A percentile compares a stretch with the other conserved stretches of the same genome.
Conservation (phyloP, 1,140 invertebrate genomes). For the Chionoecetes opilio region DNA sequence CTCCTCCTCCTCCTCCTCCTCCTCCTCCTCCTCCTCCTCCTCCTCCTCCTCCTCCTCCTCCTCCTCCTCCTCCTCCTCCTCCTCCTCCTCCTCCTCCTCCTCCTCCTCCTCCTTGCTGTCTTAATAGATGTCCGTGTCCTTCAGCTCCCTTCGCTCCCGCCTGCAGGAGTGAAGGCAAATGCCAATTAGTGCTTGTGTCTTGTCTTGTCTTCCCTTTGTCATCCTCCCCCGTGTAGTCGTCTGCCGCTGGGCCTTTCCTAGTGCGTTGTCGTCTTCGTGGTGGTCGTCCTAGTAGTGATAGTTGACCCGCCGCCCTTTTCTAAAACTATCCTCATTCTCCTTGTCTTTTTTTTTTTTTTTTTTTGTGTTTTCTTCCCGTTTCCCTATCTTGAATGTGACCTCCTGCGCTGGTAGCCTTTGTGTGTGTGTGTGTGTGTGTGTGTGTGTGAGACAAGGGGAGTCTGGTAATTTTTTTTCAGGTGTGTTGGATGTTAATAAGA, state of each 20-base stretch:
- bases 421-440: not conserved
- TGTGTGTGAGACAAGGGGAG: not conserved
- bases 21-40: not conserved
- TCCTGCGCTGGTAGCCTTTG: not conserved
- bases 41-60: not conserved
- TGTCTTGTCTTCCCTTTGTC: not conserved
- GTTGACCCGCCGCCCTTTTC: not conserved
- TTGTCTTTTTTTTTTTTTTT: not conserved
- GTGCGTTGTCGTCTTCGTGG: not conserved
- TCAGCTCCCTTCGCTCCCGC: not conserved
- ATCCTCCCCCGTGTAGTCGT: not conserved
- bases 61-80: slow-evolving; percentile 21
- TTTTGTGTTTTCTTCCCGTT: not conserved
- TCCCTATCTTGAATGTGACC: too few species aligned
- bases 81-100: not conserved
- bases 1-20: not conserved
- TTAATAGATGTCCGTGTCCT: not conserved
- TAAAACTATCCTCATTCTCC: not conserved
- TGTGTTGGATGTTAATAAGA: not conserved
- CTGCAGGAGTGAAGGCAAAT: slow-evolving; percentile 1
- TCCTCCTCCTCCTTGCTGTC: not conserved
- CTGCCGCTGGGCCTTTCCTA: not conserved
- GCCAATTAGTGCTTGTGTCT: slow-evolving; percentile 7
- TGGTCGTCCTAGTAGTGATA: slow-evolving; percentile 3
- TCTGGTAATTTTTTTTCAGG: not conserved